These are phyloP conservation scores for Mormyrops attenuatus DNA, from an alignment of 2,797 vertebrate species.

Conservation along the genomic window DNA sequence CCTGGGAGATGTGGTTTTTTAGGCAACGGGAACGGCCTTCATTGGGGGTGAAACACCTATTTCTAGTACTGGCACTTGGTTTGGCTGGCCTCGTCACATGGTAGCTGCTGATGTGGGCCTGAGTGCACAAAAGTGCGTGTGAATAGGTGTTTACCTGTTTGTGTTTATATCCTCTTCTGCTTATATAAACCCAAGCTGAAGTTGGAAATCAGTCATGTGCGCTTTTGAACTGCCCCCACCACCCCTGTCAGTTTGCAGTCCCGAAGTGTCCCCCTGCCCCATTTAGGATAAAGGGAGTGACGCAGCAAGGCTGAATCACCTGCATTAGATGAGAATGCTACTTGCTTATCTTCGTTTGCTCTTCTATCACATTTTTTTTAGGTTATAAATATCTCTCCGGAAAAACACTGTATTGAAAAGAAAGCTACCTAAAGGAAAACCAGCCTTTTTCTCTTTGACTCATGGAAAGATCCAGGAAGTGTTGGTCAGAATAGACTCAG, in stretches of 20 bases:
- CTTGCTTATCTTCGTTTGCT: not conserved
- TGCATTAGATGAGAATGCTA: not conserved
- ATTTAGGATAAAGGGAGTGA: not conserved
- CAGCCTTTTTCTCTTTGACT: not conserved
- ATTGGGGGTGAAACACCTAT: not conserved
- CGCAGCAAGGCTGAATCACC: not conserved
- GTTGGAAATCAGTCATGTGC: not conserved
- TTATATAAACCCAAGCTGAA: not conserved
- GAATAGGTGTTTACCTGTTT: constrained; percentile 24
- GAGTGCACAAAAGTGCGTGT: not conserved
- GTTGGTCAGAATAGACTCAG: not conserved
- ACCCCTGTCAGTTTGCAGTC: not conserved
- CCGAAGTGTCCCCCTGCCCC: not conserved
- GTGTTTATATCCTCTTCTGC: not conserved
- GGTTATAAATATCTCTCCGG: not conserved
- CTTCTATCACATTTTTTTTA: not conserved
- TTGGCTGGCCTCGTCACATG: not conserved
- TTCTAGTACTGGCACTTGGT: not conserved
- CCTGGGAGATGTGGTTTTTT: not conserved
- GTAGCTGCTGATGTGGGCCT: not conserved
- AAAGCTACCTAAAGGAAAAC: not conserved
- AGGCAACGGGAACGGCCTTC: not conserved
- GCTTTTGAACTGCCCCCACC: not conserved
- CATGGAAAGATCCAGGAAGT: not conserved
- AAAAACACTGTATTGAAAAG: not conserved